Conservation (phyloP, 2,113 vertebrate species). For the Larimichthys polyactis region DNA sequence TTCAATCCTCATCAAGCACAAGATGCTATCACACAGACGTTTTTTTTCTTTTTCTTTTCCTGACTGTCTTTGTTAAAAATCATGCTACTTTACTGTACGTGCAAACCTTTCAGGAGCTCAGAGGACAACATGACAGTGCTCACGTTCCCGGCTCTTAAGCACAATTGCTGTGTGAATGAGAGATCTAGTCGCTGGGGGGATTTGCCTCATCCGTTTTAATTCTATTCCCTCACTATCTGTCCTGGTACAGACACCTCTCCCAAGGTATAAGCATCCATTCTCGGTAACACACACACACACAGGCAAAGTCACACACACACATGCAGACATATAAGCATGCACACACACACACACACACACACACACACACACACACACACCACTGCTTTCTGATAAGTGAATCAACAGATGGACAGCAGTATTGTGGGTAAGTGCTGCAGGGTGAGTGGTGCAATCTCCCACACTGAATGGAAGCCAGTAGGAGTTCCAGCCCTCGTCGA, state of each 20-base stretch:
- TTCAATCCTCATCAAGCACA: conserved; percentile 19
- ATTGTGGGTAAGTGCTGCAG: conserved; percentile 73
- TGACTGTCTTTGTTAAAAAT: conserved; percentile 5
- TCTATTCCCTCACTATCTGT: conserved; percentile 69
- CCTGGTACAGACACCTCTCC: conserved; percentile 62
- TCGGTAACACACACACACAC: conserved; percentile 29
- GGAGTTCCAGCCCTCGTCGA: conserved; percentile 59
- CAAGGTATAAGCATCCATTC: conserved; percentile 53
- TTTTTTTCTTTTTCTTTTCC: neutral
- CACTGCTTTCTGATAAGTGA: conserved; percentile 64
- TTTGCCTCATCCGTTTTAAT: conserved; percentile 71
- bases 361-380: neutral
- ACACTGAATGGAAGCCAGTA: conserved; percentile 68
- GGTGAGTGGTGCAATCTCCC: conserved; percentile 71
- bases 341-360: neutral
- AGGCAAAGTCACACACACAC: neutral
- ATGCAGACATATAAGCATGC: neutral
- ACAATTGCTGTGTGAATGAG: conserved; percentile 59
- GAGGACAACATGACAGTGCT: conserved; percentile 46
- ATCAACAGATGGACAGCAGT: conserved; percentile 78
- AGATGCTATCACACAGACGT: conserved; percentile 6
- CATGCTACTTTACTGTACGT: neutral
- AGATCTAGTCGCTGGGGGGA: conserved; percentile 54
- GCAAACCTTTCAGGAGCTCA: conserved; percentile 28
- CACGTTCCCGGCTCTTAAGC: conserved; percentile 42